phyloP scores from a whole-genome alignment of 1,140 invertebrate species.

The Drosophila bocqueti region DNA sequence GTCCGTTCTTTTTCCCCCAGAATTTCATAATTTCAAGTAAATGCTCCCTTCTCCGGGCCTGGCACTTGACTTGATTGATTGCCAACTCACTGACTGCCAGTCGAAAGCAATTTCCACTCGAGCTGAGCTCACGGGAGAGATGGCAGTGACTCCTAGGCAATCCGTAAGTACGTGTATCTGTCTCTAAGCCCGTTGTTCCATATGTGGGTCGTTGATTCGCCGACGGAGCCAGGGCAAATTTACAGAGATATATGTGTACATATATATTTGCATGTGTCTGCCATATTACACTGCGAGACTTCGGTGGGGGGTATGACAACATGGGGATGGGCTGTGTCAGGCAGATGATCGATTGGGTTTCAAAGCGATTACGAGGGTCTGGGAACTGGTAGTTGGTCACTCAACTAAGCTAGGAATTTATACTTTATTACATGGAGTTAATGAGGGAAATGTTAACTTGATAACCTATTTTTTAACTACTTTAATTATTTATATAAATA shows the following conservation, averaged over 20 bases:
- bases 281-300: conserved; percentile 23
- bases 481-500: not conserved
- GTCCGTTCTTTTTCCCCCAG: conserved; percentile 49
- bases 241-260: conserved; percentile 11
- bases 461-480: not conserved
- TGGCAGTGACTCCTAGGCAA: conserved; percentile 32
- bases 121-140: conserved; percentile 42
- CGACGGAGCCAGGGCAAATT: conserved; percentile 32
- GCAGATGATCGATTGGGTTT: conserved; percentile 41
- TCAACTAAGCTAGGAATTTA: conserved; percentile 21
- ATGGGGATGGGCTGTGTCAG: conserved; percentile 32
- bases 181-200: conserved; percentile 49
- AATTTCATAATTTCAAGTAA: conserved; percentile 71
- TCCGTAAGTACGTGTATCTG: conserved; percentile 36
- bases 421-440: not conserved
- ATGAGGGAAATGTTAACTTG: not conserved
- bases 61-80: conserved; percentile 76
- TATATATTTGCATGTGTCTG: conserved; percentile 44
- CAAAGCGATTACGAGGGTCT: conserved; percentile 24
- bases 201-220: conserved; percentile 40
- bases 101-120: conserved; percentile 57
- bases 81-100: conserved; percentile 67
- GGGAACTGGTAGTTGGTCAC: conserved; percentile 23
- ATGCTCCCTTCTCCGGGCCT: conserved; percentile 22
- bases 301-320: conserved; percentile 16